These are phyloP conservation scores for Catharus ustulatus DNA, from an alignment of 2,797 vertebrate species.

Conservation along the genomic window DNA sequence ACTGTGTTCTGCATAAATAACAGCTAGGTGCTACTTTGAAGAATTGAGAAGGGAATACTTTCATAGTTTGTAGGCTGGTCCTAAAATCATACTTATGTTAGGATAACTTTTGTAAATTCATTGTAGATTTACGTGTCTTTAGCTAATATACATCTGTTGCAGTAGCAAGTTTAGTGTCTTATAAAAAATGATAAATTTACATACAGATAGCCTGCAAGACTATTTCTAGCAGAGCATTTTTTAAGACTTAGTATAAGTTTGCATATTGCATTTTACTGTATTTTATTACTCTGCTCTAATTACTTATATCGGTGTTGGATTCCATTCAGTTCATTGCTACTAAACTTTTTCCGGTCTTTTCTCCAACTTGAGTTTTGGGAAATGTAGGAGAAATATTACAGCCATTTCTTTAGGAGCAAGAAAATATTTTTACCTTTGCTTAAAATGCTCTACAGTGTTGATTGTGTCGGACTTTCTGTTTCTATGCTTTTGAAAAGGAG, in stretches of 20 bases:
- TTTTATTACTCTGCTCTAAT: background rate
- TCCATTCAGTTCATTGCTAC: background rate
- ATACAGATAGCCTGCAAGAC: background rate
- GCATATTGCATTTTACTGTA: background rate
- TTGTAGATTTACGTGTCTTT: background rate
- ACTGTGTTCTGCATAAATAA: background rate
- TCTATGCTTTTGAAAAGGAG: background rate
- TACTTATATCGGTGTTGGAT: background rate
- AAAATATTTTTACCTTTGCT: background rate
- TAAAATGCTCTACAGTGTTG: background rate
- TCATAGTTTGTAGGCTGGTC: background rate
- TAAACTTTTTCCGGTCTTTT: background rate
- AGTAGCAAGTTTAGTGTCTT: background rate
- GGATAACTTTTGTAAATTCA: background rate
- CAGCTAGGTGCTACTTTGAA: background rate
- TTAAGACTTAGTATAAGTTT: background rate
- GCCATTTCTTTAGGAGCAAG: background rate
- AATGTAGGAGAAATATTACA: background rate
- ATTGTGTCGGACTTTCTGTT: background rate
- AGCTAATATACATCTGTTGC: background rate
- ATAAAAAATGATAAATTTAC: background rate
- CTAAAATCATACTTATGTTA: background rate
- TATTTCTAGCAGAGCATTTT: background rate
- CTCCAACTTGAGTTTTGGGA: background rate
- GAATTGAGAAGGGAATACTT: background rate